phyloP scores from a whole-genome alignment of 2,797 vertebrate genomes.

The Pristis pectinata region DNA sequence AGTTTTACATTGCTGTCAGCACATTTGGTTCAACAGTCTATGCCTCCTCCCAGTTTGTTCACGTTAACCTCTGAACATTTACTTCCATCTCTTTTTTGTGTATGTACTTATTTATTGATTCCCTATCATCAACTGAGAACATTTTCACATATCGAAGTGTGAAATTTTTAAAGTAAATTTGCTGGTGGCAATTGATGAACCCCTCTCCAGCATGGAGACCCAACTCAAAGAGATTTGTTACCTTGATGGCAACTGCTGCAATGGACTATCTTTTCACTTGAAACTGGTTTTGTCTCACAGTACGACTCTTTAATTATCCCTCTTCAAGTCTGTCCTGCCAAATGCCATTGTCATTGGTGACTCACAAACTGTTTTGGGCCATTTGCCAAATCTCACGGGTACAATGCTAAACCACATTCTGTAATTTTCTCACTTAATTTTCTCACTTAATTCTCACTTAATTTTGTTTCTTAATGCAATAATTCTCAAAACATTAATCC shows the following conservation, averaged over 20 bases:
- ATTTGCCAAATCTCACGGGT: conserved; percentile 8
- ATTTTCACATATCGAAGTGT: not conserved
- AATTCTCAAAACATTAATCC: not conserved
- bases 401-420: not conserved
- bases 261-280: not conserved
- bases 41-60: not conserved
- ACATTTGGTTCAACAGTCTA: not conserved
- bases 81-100: not conserved
- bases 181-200: not conserved
- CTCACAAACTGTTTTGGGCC: not conserved
- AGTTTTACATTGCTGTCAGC: too few species aligned
- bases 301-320: not conserved
- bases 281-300: not conserved
- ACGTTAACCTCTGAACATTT: not conserved
- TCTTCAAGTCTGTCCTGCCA: not conserved
- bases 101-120: not conserved
- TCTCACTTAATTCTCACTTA: not conserved
- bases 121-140: not conserved
- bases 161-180: not conserved
- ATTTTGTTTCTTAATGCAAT: not conserved
- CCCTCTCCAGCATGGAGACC: not conserved
- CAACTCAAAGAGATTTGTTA: not conserved
- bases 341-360: not conserved
- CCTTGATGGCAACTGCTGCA: not conserved
- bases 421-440: not conserved